Conservation (phyloP, 2,888 invertebrate genomes). For the Stenotaenia linearis region DNA sequence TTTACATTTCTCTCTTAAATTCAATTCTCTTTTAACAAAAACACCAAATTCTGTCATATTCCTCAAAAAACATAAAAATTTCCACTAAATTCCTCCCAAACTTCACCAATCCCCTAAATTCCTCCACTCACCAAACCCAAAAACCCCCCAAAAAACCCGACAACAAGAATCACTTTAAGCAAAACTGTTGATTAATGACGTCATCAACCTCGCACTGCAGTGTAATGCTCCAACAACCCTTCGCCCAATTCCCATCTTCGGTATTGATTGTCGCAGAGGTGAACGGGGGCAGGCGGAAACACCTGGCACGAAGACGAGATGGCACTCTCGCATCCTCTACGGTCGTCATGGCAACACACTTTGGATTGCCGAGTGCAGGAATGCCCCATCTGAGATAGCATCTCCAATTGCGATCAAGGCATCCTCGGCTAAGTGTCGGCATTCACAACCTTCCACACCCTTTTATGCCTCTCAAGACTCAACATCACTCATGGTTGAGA, state of each 20-base stretch:
- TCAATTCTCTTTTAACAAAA: too few species aligned
- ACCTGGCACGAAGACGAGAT: slow-evolving; percentile 21
- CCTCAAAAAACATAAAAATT: not conserved
- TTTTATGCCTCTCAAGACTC: not conserved
- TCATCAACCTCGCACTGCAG: not conserved
- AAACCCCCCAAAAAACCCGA: too few species aligned
- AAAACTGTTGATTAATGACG: not conserved
- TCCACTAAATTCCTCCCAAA: too few species aligned
- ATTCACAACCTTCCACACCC: not conserved
- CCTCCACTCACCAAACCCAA: too few species aligned
- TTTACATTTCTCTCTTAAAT: too few species aligned
- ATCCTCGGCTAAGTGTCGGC: not conserved
- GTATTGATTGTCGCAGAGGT: slow-evolving; percentile 24
- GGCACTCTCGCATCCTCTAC: slow-evolving; percentile 10
- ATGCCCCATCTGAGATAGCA: not conserved
- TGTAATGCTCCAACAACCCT: not conserved
- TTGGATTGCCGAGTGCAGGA: not conserved
- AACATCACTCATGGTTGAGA: not conserved
- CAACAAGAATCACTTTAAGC: too few species aligned
- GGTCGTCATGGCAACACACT: slow-evolving; percentile 18
- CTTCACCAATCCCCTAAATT: too few species aligned
- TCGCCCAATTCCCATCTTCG: not conserved
- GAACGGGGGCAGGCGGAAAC: not conserved
- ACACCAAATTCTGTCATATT: too few species aligned
- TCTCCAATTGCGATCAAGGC: slow-evolving; percentile 24